Base-by-base conservation (phyloP, 2,797 vertebrate genomes). In the Cyprinella venusta region DNA sequence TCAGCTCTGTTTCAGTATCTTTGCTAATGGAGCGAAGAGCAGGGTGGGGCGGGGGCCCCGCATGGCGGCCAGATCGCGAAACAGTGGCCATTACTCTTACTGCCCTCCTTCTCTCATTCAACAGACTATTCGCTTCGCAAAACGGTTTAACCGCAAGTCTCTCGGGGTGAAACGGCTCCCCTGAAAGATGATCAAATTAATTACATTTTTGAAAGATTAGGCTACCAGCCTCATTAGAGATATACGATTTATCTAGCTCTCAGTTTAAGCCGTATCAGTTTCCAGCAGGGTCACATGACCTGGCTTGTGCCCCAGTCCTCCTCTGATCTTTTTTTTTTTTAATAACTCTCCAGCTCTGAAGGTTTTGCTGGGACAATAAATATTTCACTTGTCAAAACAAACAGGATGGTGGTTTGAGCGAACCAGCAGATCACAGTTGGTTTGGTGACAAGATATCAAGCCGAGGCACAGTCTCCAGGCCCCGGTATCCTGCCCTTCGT, bases 351-450 rank as follows among this genome's bases (percentile, higher is more conserved):
- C 19, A 36, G 50, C 80, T 68, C 82, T 65, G 48, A 65, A 83
- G 75, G 45, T 67, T 71, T 42, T 26, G 74, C 72, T 48, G 38
- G 48, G 36, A 74, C 65, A 86, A 80, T 88, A 84, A 88, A 88
- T 87, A 81, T 86, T 40, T 80, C 38, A 26, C 45, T 64, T 86
- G 84, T 86, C 84, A 86, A 86, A 88, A 86, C 83, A 88, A 83
- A 85, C 24, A 48, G 52, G 42, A 86, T 76, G 74, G 76, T 86
- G 68, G 81, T 81, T 87, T 80, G 81, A 80, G 42, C 59, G 40
- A 79, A 82, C 56, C 67, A 64, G 68, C 80, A 81, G 72, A 82
- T n/a, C 74, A 67, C 16, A 2, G n/a, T 79, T 69, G 64, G 36
- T 65, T 81, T 72, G 69, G 38, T 81, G 69, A 56, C 38, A 81